phyloP scores from a whole-genome alignment of 2,113 vertebrate genomes.

The Abramis brama region DNA sequence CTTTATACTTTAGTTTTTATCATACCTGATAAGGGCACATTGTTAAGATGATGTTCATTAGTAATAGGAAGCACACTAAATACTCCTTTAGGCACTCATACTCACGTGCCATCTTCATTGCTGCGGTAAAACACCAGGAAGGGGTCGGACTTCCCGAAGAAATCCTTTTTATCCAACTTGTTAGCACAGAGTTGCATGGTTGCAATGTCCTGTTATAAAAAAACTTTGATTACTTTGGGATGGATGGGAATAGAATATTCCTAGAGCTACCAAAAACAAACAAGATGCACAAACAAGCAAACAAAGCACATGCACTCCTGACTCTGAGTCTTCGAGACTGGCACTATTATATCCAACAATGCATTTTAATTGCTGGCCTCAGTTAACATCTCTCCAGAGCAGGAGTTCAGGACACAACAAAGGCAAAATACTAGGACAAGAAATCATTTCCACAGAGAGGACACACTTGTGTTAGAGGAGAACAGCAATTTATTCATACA shows the following conservation, averaged over 20 bases:
- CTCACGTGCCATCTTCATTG: constrained; percentile 98
- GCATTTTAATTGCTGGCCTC: not conserved
- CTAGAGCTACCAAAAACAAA: not conserved
- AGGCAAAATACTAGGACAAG: constrained; percentile 25
- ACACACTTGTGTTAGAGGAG: constrained; percentile 20
- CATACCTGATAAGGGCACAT: not conserved
- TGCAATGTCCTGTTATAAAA: constrained; percentile 84
- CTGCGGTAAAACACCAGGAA: constrained; percentile 98
- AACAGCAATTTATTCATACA: constrained; percentile 31
- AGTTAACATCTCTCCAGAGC: constrained; percentile 10
- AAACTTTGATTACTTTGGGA: constrained; percentile 9
- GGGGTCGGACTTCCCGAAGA: constrained; percentile 97
- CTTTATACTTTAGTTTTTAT: no score
- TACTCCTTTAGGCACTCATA: not conserved
- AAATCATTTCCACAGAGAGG: constrained; percentile 38
- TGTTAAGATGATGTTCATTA: not conserved
- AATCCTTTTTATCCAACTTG: constrained; percentile 99
- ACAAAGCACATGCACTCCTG: not conserved
- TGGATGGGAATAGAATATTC: not conserved
- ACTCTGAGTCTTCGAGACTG: not conserved
- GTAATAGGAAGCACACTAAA: not conserved
- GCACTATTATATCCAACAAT: constrained; percentile 19
- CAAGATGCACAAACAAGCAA: not conserved
- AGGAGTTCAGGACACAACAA: constrained; percentile 10
- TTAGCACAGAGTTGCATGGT: constrained; percentile 98